A percentile compares a stretch with the other conserved stretches of the same genome.
These are phyloP conservation scores for Gibbula magus DNA, from an alignment of 2,888 invertebrate species.

Conservation along the genomic window DNA sequence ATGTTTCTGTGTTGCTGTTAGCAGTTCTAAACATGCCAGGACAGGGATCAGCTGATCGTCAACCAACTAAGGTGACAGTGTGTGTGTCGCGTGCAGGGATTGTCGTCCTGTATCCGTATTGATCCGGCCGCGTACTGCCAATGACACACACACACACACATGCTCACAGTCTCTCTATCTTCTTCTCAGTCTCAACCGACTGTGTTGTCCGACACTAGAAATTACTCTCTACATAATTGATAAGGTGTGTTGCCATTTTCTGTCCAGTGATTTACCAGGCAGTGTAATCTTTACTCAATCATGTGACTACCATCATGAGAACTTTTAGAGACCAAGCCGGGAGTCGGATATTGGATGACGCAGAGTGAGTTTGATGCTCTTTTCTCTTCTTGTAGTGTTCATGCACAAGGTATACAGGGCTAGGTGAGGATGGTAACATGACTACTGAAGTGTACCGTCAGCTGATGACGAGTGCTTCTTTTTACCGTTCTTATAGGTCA, in stretches of 20 bases:
- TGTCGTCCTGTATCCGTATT: neutral
- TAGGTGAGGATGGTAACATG: no score
- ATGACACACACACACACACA: neutral
- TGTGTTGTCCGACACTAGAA: neutral
- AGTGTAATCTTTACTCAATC: neutral
- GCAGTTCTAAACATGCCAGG: no score
- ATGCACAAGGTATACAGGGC: no score
- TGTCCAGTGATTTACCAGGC: neutral
- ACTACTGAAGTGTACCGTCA: no score
- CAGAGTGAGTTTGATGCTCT: no score
- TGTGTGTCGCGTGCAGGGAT: neutral
- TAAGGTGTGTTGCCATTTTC: neutral
- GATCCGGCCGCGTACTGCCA: neutral
- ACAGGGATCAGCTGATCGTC: neutral
- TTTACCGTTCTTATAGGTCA: no score
- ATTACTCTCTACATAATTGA: constrained; percentile 7
- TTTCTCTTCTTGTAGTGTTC: no score
- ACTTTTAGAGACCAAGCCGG: no score
- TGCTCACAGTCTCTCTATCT: neutral
- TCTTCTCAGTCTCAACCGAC: neutral
- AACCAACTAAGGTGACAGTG: neutral
- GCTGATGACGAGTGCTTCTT: no score
- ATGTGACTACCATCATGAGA: neutral
- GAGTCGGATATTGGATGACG: no score
- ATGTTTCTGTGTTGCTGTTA: no score